Conservation (phyloP, 2,113 vertebrate species). For the Menidia beryllina region DNA sequence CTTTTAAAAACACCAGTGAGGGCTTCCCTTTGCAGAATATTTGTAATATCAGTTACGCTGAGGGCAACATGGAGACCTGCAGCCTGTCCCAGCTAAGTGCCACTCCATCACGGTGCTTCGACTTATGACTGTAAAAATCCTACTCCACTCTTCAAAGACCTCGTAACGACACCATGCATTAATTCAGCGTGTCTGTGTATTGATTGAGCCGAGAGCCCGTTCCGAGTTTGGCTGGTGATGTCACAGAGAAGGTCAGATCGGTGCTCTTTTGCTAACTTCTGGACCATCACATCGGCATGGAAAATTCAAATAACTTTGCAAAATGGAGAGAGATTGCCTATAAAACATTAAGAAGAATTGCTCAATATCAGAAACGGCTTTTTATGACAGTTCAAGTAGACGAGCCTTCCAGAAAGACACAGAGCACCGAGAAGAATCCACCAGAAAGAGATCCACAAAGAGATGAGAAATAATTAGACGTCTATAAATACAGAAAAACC, state of each 20-base stretch:
- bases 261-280: too few species aligned
- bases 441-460: constrained; percentile 14
- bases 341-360: background rate
- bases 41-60: too few species aligned
- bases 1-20: too few species aligned
- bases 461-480: constrained; percentile 42
- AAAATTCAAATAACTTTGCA: background rate
- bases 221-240: too few species aligned
- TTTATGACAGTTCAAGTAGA: constrained; percentile 1
- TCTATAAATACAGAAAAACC: constrained; percentile 50
- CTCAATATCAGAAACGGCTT: background rate
- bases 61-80: too few species aligned
- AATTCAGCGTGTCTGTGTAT: background rate
- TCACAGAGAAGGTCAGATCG: too few species aligned
- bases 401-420: constrained; percentile 14
- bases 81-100: too few species aligned
- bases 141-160: background rate
- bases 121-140: too few species aligned
- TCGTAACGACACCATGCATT: background rate
- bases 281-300: background rate
- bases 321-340: background rate
- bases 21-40: too few species aligned
- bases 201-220: too few species aligned
- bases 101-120: too few species aligned
- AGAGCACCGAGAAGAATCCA: background rate